phyloP scores from a whole-genome alignment of 2,797 vertebrate genomes.

The Bradypodion pumilum region DNA sequence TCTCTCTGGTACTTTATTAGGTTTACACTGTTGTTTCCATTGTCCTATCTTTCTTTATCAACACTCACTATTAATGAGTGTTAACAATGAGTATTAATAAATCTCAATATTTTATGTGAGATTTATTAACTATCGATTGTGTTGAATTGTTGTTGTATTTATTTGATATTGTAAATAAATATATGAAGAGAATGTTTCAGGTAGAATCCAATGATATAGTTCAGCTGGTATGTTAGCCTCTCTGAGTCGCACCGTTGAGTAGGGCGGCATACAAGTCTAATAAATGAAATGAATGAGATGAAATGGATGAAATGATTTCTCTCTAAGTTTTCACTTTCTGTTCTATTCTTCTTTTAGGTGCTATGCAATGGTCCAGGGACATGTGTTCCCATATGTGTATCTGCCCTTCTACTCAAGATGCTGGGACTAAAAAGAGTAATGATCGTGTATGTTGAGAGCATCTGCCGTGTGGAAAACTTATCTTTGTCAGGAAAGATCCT shows the following conservation, averaged over 20 bases:
- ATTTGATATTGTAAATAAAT: too few relatives aligned
- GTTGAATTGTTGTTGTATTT: too few relatives aligned
- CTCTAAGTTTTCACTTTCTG: neutral
- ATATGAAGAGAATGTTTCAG: too few relatives aligned
- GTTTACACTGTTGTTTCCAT: neutral
- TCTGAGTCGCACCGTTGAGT: too few relatives aligned
- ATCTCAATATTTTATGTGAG: too few relatives aligned
- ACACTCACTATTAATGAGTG: neutral
- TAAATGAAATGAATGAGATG: too few relatives aligned
- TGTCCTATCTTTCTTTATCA: neutral
- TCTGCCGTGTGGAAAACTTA: slow-evolving; percentile 91
- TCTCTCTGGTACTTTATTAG: neutral
- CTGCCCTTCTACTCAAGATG: slow-evolving; percentile 87
- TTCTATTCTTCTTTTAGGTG: slow-evolving; percentile 80
- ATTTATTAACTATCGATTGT: too few relatives aligned
- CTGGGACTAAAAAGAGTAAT: slow-evolving; percentile 88
- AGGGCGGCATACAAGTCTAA: too few relatives aligned
- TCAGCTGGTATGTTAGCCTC: too few relatives aligned
- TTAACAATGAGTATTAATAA: too few relatives aligned
- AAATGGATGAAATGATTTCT: too few relatives aligned
- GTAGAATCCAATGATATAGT: too few relatives aligned
- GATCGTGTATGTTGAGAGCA: slow-evolving; percentile 92
- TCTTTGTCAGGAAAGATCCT: slow-evolving; percentile 92
- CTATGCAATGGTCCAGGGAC: slow-evolving; percentile 96
- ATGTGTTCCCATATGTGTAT: slow-evolving; percentile 88